These are phyloP conservation scores for Neelides sp. DNA, from an alignment of 1,140 invertebrate species.

Conservation along the genomic window DNA sequence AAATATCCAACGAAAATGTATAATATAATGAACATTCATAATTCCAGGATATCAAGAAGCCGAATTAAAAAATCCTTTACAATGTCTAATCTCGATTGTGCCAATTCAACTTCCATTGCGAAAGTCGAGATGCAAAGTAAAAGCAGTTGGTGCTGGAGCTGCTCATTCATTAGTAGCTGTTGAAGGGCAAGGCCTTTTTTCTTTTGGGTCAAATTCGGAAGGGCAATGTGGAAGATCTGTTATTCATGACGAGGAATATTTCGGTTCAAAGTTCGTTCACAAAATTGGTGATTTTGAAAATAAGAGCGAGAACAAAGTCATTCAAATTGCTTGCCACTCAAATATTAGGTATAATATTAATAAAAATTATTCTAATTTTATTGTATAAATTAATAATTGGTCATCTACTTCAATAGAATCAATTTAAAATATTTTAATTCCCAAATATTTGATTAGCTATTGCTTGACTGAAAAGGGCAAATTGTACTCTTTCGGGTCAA, in stretches of 20 bases:
- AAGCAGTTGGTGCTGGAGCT: conserved; percentile 62
- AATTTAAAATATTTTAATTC: conserved; percentile 3
- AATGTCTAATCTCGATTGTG: conserved; percentile 58
- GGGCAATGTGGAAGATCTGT: conserved; percentile 83
- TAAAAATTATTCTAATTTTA: background rate
- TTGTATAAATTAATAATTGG: background rate
- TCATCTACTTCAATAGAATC: background rate
- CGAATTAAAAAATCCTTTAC: conserved; percentile 50
- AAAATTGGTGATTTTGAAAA: conserved; percentile 41
- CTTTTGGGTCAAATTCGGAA: conserved; percentile 82
- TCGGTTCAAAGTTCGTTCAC: conserved; percentile 49
- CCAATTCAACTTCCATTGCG: conserved; percentile 56
- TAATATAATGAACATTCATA: background rate
- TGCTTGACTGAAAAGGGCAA: conserved; percentile 40
- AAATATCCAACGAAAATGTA: conserved; percentile 2
- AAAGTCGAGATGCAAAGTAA: conserved; percentile 41
- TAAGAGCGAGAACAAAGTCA: conserved; percentile 9
- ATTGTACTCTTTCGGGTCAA: conserved; percentile 26
- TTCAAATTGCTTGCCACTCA: conserved; percentile 33
- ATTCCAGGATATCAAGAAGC: conserved; percentile 45
- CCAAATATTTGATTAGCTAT: conserved; percentile 6
- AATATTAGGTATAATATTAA: conserved; percentile 47
- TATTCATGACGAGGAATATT: conserved; percentile 63
- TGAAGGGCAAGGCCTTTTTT: conserved; percentile 61
- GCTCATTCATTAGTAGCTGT: conserved; percentile 74